Evolutionary conservation across 2,113 vertebrate species (phyloP).

Genomic region (Tetrao urogallus): DNA sequence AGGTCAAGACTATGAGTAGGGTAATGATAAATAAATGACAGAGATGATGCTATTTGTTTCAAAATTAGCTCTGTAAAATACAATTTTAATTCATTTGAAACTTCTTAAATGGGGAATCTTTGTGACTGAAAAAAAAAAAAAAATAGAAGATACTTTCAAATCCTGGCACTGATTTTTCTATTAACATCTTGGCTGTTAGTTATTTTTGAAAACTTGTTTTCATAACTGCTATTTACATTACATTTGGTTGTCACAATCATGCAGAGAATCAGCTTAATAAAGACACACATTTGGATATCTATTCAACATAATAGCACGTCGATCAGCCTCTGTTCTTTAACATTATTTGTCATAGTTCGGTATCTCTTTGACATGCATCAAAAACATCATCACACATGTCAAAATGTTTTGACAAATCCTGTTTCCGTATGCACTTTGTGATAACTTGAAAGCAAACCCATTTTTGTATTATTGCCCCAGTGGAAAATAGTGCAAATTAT

Average conservation of each 20-base stretch:
- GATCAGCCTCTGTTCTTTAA: neutral
- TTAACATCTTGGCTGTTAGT: neutral
- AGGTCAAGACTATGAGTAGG: neutral
- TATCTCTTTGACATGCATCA: slow-evolving; percentile 3
- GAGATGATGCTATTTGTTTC: neutral
- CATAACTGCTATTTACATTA: neutral
- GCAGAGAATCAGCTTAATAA: neutral
- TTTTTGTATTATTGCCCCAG: neutral
- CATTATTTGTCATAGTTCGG: neutral
- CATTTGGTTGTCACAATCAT: neutral
- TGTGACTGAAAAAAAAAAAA: neutral
- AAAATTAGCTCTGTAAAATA: neutral
- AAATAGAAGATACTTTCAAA: neutral
- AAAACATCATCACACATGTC: neutral
- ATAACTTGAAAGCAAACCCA: neutral
- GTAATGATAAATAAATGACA: neutral
- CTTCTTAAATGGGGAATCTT: neutral
- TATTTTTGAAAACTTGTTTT: neutral
- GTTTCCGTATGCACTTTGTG: neutral
- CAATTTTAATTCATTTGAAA: neutral
- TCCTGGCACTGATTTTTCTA: neutral
- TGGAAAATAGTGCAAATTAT: neutral
- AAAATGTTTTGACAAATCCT: slow-evolving; percentile 35
- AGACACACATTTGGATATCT: neutral
- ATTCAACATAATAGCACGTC: neutral